A percentile compares a stretch with the other conserved stretches of the same genome.
Conservation (phyloP, 2,113 vertebrate genomes). For the Narcine bancroftii region DNA sequence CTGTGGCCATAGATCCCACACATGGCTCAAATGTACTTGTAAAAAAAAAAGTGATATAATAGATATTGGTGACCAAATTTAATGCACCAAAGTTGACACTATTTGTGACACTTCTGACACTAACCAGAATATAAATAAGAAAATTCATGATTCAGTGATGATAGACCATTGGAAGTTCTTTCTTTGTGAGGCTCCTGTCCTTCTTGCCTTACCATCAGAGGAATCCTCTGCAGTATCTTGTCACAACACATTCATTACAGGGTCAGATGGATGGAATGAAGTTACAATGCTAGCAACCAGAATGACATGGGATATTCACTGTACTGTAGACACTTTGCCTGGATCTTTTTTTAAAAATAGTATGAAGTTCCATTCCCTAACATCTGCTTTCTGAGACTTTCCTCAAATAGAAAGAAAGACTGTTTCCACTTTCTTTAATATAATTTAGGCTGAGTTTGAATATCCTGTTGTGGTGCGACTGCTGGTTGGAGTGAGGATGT, state of each 20-base stretch:
- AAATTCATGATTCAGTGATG: background rate
- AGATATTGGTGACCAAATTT: background rate
- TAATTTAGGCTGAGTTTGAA: too few species aligned
- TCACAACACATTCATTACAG: background rate
- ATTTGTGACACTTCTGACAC: background rate
- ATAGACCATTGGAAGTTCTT: background rate
- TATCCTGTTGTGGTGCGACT: too few species aligned
- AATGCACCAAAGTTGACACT: background rate
- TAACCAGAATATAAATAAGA: background rate
- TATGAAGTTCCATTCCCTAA: background rate
- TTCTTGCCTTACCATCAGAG: background rate
- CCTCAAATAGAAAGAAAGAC: background rate
- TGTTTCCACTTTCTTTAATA: background rate
- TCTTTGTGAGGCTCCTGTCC: background rate
- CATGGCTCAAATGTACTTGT: background rate
- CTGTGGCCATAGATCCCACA: too few species aligned
- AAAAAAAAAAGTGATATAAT: background rate
- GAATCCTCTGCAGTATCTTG: background rate
- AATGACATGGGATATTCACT: background rate
- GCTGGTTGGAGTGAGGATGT: too few species aligned
- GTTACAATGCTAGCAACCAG: background rate
- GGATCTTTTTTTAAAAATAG: background rate
- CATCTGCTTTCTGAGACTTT: background rate
- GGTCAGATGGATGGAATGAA: background rate
- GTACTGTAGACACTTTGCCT: too few species aligned